Conservation (phyloP, 2,888 invertebrate species). For the Cetonia aurata region DNA sequence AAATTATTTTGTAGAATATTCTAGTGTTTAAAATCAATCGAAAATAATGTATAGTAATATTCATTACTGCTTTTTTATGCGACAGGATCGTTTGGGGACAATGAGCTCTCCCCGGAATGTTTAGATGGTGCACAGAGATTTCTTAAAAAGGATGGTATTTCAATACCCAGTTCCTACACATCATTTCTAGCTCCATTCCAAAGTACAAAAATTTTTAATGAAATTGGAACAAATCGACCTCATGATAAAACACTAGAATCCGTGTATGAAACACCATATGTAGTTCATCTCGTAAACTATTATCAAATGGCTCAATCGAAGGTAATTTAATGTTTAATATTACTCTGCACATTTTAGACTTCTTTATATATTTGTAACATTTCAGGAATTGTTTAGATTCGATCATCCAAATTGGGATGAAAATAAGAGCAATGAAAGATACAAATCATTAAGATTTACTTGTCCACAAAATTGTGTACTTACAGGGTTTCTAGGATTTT, state of each 20-base stretch:
- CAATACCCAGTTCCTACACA: constrained; percentile 90
- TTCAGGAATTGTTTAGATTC: constrained; percentile 86
- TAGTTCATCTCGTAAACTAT: constrained; percentile 90
- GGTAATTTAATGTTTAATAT: constrained; percentile 64
- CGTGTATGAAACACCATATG: constrained; percentile 88
- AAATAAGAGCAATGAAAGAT: constrained; percentile 79
- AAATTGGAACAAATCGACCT: constrained; percentile 71
- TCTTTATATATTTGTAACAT: constrained; percentile 10
- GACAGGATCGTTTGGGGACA: constrained; percentile 94
- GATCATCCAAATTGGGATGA: constrained; percentile 87
- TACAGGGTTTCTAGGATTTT: constrained; percentile 97
- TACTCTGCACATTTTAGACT: background rate
- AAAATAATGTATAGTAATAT: too few relatives aligned
- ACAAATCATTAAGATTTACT: constrained; percentile 76
- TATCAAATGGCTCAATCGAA: constrained; percentile 81
- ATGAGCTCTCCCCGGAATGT: constrained; percentile 98
- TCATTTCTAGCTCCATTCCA: constrained; percentile 95
- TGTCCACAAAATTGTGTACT: constrained; percentile 83
- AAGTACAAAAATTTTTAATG: constrained; percentile 87
- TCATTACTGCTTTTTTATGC: background rate
- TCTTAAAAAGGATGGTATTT: constrained; percentile 87
- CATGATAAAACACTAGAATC: constrained; percentile 69
- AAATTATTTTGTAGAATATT: too few relatives aligned
- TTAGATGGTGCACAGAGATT: constrained; percentile 93
- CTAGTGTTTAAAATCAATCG: too few relatives aligned